Conservation (phyloP, 2,797 vertebrate species). For the Poeciliopsis infans region DNA sequence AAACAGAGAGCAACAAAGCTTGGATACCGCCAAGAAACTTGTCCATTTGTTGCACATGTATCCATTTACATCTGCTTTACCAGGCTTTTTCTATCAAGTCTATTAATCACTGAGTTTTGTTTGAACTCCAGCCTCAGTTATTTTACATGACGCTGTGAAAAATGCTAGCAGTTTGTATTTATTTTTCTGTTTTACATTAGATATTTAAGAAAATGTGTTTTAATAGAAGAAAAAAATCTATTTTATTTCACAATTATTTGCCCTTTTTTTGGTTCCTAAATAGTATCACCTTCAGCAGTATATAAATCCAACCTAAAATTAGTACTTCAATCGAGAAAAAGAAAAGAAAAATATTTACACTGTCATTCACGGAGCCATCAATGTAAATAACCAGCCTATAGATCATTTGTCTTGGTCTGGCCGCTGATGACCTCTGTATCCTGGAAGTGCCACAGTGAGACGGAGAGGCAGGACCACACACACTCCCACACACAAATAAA, state of each 20-base stretch:
- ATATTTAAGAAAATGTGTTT: background rate
- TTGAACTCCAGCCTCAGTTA: background rate
- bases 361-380: slow-evolving; percentile 3
- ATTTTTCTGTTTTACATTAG: background rate
- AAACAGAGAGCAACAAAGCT: slow-evolving; percentile 4
- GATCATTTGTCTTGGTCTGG: slow-evolving; percentile 14
- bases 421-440: slow-evolving; percentile 23
- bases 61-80: slow-evolving; percentile 38
- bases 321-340: background rate
- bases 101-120: background rate
- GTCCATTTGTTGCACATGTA: slow-evolving; percentile 42
- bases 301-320: background rate
- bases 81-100: slow-evolving; percentile 21
- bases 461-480: slow-evolving; percentile 36
- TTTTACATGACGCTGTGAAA: background rate
- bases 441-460: slow-evolving; percentile 24
- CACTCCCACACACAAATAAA: slow-evolving; percentile 32
- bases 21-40: slow-evolving; percentile 27
- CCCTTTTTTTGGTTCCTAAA: background rate
- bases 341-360: background rate
- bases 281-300: background rate
- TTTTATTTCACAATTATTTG: background rate
- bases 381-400: slow-evolving; percentile 5
- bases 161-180: slow-evolving; percentile 6
- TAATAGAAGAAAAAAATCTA: background rate